These are phyloP conservation scores for Chrysomela aeneicollis DNA, from an alignment of 2,888 invertebrate species.

Conservation along the genomic window DNA sequence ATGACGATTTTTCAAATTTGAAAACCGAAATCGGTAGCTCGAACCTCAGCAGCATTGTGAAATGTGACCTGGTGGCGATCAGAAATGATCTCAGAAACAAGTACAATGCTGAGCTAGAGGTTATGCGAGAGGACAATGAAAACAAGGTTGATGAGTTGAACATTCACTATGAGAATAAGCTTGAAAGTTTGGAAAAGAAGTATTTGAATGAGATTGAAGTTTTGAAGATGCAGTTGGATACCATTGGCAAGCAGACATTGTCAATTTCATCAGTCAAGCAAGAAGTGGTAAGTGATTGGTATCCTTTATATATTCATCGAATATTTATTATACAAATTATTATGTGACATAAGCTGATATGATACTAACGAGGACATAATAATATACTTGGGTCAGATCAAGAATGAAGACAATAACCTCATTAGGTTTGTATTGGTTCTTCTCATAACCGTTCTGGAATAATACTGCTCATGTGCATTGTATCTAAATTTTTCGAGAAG, in stretches of 20 bases:
- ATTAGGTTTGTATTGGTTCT: no score
- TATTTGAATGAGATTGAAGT: conserved; percentile 63
- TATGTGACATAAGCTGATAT: no score
- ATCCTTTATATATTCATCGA: conserved; percentile 1
- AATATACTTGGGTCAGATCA: no score
- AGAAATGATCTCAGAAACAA: conserved; percentile 58
- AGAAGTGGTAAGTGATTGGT: conserved; percentile 60
- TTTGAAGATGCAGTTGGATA: conserved; percentile 49
- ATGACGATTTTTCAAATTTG: conserved; percentile 48
- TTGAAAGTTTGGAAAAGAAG: conserved; percentile 62
- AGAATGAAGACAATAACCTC: no score
- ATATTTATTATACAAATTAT: no score
- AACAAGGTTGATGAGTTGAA: conserved; percentile 61
- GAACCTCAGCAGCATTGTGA: conserved; percentile 50
- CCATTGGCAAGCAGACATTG: conserved; percentile 55
- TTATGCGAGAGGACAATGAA: conserved; percentile 55
- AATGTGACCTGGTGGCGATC: conserved; percentile 48
- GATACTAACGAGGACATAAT: no score
- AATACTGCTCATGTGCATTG: no score
- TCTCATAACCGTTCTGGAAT: no score
- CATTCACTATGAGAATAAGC: conserved; percentile 60
- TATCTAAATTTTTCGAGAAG: no score
- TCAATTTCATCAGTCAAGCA: conserved; percentile 62
- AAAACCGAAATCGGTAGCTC: conserved; percentile 48
- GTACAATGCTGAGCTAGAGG: conserved; percentile 59